Base-by-base conservation (phyloP, 2,113 vertebrate species). In the Amblyornis subalaris region DNA sequence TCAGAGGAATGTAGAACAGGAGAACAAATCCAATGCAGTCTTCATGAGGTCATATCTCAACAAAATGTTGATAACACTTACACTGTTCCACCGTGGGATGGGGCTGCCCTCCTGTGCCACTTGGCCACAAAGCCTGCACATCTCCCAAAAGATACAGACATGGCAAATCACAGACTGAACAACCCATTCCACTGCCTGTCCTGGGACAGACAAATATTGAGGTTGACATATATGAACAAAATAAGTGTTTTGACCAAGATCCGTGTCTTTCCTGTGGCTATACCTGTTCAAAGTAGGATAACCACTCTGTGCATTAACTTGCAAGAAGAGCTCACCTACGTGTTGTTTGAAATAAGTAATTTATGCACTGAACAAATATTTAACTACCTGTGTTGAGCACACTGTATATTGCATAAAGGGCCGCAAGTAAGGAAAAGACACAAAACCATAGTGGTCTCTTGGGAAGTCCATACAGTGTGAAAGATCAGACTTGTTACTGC, bases 91-190 rank as follows among this genome's bases (percentile, higher is more conserved):
- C 19, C 14, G 19, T 4, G 4, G 22, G 9, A 44, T 1, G 2
- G 21, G 25, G 36, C 57, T 58, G 47, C 31, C 38, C 50, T 31
- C 36, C 12, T 9, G 11, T 2, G 1, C 33, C 28, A 33, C 55
- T 26, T 5, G 24, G 14, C n/a, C 60, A 54, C 28, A 22, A n/a
- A 38, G 12, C 42, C 25, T 26, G 8, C 9, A 2, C 1, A 7
- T 22, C 26, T 14, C 16, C 10, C 1, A 0, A 48, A 40, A 3
- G 4, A 36, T 3, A 10, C 18, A 44, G 25, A 50, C 0, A 1
- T 18, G 14, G 21, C 42, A 11, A 40, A 25, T 11, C 29, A 31
- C 28, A 14, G 15, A 4, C 12, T 22, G 42, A 69, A 23, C 45
- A 31, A 20, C 21, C 36, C 24, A 21, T 9, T 50, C 55, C 45